Conservation (phyloP, 2,797 vertebrate genomes). For the Falco columbarius region DNA sequence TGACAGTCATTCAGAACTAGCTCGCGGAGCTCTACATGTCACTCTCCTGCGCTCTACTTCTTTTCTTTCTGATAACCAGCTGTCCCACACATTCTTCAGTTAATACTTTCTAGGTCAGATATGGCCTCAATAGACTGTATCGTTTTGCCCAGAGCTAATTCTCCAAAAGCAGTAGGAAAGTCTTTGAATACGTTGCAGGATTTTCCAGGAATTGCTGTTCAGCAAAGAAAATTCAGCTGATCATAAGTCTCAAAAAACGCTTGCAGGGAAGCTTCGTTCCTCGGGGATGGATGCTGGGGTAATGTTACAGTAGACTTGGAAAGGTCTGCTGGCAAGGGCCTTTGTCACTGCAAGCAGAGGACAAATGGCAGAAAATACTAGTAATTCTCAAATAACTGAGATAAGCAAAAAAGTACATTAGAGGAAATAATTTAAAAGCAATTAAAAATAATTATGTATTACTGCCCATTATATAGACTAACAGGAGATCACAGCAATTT, state of each 20-base stretch:
- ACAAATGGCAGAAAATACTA: background rate
- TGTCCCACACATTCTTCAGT: slow-evolving; percentile 55
- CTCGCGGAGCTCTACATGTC: background rate
- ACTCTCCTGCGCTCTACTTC: background rate
- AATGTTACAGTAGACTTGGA: background rate
- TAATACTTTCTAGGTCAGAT: slow-evolving; percentile 67
- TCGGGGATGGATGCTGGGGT: background rate
- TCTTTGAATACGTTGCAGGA: slow-evolving; percentile 31
- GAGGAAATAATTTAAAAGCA: background rate
- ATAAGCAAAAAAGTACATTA: background rate
- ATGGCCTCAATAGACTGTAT: slow-evolving; percentile 27
- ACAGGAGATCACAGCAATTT: background rate
- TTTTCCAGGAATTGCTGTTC: slow-evolving; percentile 66
- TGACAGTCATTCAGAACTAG: slow-evolving; percentile 1
- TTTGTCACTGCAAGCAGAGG: background rate
- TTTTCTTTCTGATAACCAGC: slow-evolving; percentile 44
- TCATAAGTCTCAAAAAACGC: background rate
- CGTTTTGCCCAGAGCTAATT: slow-evolving; percentile 47
- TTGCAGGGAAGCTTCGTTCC: slow-evolving; percentile 28
- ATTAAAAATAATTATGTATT: background rate
- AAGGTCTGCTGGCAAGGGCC: background rate
- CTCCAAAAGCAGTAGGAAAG: slow-evolving; percentile 53
- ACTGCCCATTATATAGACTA: background rate
- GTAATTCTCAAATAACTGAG: background rate
- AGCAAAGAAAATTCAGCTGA: slow-evolving; percentile 52